Evolutionary conservation across 2,888 invertebrate genomes (phyloP).

Genomic region (Eupithecia subfuscata): DNA sequence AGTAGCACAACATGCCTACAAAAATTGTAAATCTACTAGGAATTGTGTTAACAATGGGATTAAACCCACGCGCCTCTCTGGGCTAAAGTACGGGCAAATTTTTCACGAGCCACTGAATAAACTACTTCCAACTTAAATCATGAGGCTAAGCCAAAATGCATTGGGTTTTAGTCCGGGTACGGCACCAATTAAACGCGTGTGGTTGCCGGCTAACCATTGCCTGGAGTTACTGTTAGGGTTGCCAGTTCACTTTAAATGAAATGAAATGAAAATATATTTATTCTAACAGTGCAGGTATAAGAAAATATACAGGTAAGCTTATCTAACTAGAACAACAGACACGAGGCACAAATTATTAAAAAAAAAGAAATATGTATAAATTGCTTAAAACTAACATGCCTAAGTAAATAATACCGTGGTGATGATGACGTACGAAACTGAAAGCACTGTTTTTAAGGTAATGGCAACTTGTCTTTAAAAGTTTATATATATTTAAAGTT

Average conservation of each 20-base stretch:
- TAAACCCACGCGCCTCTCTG: neutral
- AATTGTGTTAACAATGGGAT: neutral
- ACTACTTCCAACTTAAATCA: slow-evolving; percentile 26
- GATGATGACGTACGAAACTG: too few species aligned
- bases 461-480: too few species aligned
- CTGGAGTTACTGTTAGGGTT: slow-evolving; percentile 31
- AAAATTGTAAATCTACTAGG: neutral
- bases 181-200: slow-evolving; percentile 48
- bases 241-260: slow-evolving; percentile 17
- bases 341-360: too few species aligned
- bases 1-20: neutral
- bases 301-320: too few species aligned
- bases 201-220: slow-evolving; percentile 39
- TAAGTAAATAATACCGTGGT: too few species aligned
- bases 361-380: too few species aligned
- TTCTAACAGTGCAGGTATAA: too few species aligned
- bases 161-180: slow-evolving; percentile 37
- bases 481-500: too few species aligned
- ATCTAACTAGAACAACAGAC: too few species aligned
- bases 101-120: slow-evolving; percentile 29
- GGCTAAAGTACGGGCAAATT: slow-evolving; percentile 8
- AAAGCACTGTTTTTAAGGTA: too few species aligned
- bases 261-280: too few species aligned
- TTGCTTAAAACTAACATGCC: too few species aligned
- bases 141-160: slow-evolving; percentile 45